Evolutionary conservation across 2,113 vertebrate genomes (phyloP).

Genomic region (Festucalex cinctus): DNA sequence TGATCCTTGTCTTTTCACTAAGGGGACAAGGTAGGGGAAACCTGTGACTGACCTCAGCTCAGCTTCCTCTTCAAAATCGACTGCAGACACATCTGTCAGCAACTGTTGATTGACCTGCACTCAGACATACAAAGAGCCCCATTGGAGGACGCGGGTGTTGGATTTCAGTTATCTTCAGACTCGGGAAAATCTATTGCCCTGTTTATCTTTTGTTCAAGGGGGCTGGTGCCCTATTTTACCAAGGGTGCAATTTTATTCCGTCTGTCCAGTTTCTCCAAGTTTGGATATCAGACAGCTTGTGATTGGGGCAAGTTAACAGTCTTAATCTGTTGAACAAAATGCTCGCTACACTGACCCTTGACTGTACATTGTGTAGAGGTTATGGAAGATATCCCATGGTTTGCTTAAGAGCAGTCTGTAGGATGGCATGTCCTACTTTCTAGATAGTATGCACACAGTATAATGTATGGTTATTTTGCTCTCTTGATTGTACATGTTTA

Average conservation of each 20-base stretch:
- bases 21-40: slow-evolving; percentile 33
- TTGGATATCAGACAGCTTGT: slow-evolving; percentile 67
- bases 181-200: slow-evolving; percentile 51
- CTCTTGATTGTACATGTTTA: not conserved
- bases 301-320: not conserved
- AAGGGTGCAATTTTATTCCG: slow-evolving; percentile 62
- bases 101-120: slow-evolving; percentile 70
- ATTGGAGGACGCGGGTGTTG: slow-evolving; percentile 67
- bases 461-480: not conserved
- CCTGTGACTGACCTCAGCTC: slow-evolving; percentile 56
- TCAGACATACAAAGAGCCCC: slow-evolving; percentile 70
- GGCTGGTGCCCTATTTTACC: slow-evolving; percentile 55
- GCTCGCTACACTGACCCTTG: slow-evolving; percentile 33
- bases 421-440: slow-evolving; percentile 41
- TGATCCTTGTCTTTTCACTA: slow-evolving; percentile 56
- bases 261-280: slow-evolving; percentile 61
- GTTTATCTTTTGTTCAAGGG: slow-evolving; percentile 66
- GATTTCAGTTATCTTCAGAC: slow-evolving; percentile 75
- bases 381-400: slow-evolving; percentile 5
- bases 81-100: slow-evolving; percentile 76
- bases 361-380: slow-evolving; percentile 19
- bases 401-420: slow-evolving; percentile 36
- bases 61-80: slow-evolving; percentile 66
- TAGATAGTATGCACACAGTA: slow-evolving; percentile 20
- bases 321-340: not conserved